Conservation (phyloP, 2,797 vertebrate genomes). For the Lates japonicus region DNA sequence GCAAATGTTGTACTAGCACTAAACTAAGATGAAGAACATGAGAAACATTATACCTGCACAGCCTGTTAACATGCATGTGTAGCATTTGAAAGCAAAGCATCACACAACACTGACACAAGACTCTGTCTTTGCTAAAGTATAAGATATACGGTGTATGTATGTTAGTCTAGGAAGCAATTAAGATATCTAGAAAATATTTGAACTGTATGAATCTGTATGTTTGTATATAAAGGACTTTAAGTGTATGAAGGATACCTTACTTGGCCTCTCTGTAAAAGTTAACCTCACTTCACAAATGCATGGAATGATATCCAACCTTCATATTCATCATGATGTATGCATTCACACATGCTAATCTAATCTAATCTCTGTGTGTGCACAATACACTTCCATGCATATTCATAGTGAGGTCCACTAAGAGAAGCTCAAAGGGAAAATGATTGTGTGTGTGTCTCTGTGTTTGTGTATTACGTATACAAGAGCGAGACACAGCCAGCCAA, state of each 20-base stretch:
- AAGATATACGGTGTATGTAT: too few species aligned
- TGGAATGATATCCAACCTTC: background rate
- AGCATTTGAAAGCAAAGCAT: background rate
- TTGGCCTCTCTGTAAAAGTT: background rate
- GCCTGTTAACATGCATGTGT: background rate
- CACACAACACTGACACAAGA: too few species aligned
- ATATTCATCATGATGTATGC: background rate
- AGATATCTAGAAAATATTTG: background rate
- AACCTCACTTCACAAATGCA: background rate
- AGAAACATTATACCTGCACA: too few species aligned
- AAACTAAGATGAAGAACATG: too few species aligned
- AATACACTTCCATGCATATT: slow-evolving; percentile 3
- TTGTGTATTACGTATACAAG: background rate
- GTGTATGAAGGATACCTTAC: background rate
- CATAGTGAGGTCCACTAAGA: background rate
- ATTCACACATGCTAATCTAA: slow-evolving; percentile 1
- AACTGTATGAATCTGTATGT: background rate
- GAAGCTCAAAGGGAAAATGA: background rate
- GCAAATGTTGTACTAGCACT: too few species aligned
- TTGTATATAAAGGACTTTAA: too few species aligned
- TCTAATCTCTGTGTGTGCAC: background rate
- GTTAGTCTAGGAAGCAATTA: background rate
- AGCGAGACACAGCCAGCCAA: slow-evolving; percentile 15
- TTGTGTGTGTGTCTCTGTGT: background rate
- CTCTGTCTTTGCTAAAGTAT: background rate